Conservation (phyloP, 2,797 vertebrate species). For the Tarsius wallacei region DNA sequence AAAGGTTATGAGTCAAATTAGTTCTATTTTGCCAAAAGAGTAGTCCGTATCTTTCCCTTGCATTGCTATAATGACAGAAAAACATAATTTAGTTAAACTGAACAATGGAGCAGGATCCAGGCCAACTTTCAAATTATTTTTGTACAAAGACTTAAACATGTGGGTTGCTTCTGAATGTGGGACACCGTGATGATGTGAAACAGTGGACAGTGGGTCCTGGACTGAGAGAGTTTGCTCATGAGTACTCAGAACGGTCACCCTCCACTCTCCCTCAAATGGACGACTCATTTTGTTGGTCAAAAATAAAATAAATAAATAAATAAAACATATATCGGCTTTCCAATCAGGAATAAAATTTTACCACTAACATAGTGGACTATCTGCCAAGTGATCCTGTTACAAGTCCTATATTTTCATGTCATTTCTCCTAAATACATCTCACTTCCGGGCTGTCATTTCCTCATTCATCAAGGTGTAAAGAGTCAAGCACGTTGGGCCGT, state of each 20-base stretch:
- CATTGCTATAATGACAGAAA: conserved; percentile 26
- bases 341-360: conserved; percentile 8
- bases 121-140: conserved; percentile 24
- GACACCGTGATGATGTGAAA: background rate
- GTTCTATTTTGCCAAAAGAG: conserved; percentile 48
- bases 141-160: conserved; percentile 6
- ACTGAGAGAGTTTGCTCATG: background rate
- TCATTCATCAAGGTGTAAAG: background rate
- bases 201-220: background rate
- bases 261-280: background rate
- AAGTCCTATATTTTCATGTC: background rate
- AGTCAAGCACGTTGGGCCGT: background rate
- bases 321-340: background rate
- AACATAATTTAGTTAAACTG: conserved; percentile 25
- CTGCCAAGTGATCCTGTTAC: background rate
- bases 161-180: background rate
- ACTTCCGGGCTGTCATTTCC: background rate
- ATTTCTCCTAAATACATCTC: background rate
- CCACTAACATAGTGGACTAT: background rate
- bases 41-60: background rate
- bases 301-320: background rate
- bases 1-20: conserved; percentile 53
- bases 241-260: background rate
- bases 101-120: conserved; percentile 20
- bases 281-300: background rate